Evolutionary conservation across 2,888 invertebrate genomes (phyloP).

Genomic region (Criorhina ranunculi): DNA sequence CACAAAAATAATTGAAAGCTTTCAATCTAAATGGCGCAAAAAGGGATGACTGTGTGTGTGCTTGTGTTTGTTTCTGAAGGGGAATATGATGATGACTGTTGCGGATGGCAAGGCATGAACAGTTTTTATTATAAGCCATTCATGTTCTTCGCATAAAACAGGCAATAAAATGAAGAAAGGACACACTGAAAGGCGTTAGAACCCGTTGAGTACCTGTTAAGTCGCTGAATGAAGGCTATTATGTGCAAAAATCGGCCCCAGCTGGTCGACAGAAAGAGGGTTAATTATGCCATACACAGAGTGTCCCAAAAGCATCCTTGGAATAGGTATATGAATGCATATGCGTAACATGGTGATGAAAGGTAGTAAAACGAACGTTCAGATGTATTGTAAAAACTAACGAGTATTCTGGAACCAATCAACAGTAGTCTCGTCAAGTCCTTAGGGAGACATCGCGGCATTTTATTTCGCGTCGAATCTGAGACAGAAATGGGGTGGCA

Average conservation of each 20-base stretch:
- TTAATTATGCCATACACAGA: conserved; percentile 41
- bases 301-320: conserved; percentile 27
- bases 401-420: conserved; percentile 58
- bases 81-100: conserved; percentile 11
- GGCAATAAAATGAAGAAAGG: conserved; percentile 70
- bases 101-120: conserved; percentile 23
- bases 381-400: conserved; percentile 58
- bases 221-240: conserved; percentile 53
- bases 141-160: conserved; percentile 68
- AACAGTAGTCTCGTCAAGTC: conserved; percentile 16
- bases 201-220: conserved; percentile 57
- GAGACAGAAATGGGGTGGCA: conserved; percentile 35
- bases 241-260: conserved; percentile 70
- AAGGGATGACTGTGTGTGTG: not conserved
- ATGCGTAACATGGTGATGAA: not conserved
- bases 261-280: conserved; percentile 45
- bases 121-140: conserved; percentile 60
- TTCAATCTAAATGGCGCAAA: conserved; percentile 77
- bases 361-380: not conserved
- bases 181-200: conserved; percentile 52
- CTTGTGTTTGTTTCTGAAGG: not conserved
- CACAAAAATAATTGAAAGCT: conserved; percentile 83
- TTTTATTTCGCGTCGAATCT: conserved; percentile 32
- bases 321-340: conserved; percentile 22
- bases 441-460: conserved; percentile 43